Evolutionary conservation across 2,113 vertebrate genomes (phyloP).

Genomic region (Zosterops hypoxanthus): DNA sequence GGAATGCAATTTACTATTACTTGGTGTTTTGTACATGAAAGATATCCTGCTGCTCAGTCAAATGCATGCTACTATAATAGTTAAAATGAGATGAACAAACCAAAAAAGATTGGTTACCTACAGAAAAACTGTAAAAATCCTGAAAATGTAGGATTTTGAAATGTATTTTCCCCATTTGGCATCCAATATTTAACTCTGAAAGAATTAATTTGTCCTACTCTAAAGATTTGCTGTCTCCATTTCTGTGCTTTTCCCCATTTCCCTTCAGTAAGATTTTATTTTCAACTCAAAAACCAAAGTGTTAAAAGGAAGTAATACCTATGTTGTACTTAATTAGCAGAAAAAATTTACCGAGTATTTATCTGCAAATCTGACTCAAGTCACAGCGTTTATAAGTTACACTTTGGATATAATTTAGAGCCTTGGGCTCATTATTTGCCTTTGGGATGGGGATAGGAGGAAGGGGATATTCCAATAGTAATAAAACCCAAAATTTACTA

Average conservation of each 20-base stretch:
- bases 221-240: neutral
- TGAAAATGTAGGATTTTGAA: neutral
- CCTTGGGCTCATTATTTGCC: neutral
- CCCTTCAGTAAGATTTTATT: neutral
- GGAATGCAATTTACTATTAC: neutral
- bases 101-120: neutral
- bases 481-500: neutral
- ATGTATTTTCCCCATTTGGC: neutral
- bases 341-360: neutral
- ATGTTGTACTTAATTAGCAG: neutral
- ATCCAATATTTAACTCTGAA: neutral
- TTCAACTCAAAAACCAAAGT: neutral
- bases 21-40: neutral
- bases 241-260: neutral
- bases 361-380: neutral
- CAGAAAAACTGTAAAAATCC: neutral
- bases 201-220: neutral
- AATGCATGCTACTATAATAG: neutral
- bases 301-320: neutral
- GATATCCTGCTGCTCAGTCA: neutral
- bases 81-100: neutral
- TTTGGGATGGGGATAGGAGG: neutral
- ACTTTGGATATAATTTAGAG: neutral
- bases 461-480: rapidly evolving
- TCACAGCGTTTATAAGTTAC: neutral